Evolutionary conservation across 2,113 vertebrate species (phyloP), one percentile per base, ranked within the genome.

Genomic region (Lepisosteus osseus): DNA sequence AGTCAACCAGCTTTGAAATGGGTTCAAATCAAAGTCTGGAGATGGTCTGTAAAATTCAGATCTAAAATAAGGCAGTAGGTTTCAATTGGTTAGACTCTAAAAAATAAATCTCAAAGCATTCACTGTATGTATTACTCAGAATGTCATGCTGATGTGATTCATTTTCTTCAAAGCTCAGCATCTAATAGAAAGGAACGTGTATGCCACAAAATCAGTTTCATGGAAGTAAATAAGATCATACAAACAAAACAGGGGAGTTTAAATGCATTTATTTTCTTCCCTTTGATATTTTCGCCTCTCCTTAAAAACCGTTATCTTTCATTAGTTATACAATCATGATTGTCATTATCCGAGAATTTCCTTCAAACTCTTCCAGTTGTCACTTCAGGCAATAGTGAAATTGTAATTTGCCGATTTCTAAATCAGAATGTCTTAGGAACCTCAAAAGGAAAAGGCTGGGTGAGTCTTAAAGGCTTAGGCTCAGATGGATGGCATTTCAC

Each of bases 391-490:
- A 73, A 70, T 68, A 63, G 44, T 65, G 74, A 77, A 55, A 54
- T 57, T 59, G 70, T 74, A n/a, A 73, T 79, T 79, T 78, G 65
- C 62, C 54, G 61, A 65, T 55, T 72, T 72, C 62, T 6, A 12
- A 71, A 68, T 65, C 63, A 74, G 62, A 74, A 61, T 77, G 65
- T 63, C 47, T 59, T 81, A 77, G 70, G 69, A 72, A 70, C 70
- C 77, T 13, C 61, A 44, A 17, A 54, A 71, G 57, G 29, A 54
- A 57, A 67, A 71, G 29, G 71, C 73, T 54, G 70, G 78, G 68
- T 71, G 73, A 82, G 55, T 72, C 77, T 65, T 77, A 61, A 76
- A 82, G 55, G 72, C 77, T 65, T 77, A 61, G 75, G 44, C 8
- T 72, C 54, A 11, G 17, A 41, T 68, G 44, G 72, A 66, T 44